Conservation (phyloP, 2,797 vertebrate genomes). For the Malurus splendens region DNA sequence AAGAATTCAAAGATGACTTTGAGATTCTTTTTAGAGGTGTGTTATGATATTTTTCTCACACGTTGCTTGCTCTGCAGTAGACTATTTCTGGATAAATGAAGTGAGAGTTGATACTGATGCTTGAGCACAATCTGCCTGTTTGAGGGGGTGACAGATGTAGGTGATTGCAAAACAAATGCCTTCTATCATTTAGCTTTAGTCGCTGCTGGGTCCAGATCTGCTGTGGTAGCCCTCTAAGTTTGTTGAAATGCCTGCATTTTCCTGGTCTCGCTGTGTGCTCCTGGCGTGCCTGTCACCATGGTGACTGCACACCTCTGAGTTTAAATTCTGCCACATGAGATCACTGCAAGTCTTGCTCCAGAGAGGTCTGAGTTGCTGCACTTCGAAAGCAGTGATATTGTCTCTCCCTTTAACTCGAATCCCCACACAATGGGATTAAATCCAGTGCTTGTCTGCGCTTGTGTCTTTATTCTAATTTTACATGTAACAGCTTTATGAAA, state of each 20-base stretch:
- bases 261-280: not conserved
- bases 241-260: not conserved
- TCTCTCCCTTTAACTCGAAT: not conserved
- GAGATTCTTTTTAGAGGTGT: not conserved
- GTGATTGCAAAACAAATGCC: not conserved
- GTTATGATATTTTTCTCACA: not conserved
- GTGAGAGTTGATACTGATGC: not conserved
- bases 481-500: constrained; percentile 30
- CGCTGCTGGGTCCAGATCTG: not conserved
- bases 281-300: not conserved
- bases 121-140: not conserved
- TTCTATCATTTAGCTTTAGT: not conserved
- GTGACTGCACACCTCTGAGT: not conserved
- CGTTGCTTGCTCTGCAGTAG: not conserved
- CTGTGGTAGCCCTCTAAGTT: not conserved
- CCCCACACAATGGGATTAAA: constrained; percentile 5
- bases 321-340: not conserved
- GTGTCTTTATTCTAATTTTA: constrained; percentile 23
- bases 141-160: not conserved
- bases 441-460: constrained; percentile 1
- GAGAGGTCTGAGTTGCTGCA: not conserved
- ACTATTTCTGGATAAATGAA: not conserved
- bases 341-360: not conserved
- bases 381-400: not conserved
- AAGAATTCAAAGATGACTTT: not conserved